Evolutionary conservation across 2,888 invertebrate species (phyloP), one percentile per base, ranked within the genome.

Genomic region (Aphidoletes aphidimyza): DNA sequence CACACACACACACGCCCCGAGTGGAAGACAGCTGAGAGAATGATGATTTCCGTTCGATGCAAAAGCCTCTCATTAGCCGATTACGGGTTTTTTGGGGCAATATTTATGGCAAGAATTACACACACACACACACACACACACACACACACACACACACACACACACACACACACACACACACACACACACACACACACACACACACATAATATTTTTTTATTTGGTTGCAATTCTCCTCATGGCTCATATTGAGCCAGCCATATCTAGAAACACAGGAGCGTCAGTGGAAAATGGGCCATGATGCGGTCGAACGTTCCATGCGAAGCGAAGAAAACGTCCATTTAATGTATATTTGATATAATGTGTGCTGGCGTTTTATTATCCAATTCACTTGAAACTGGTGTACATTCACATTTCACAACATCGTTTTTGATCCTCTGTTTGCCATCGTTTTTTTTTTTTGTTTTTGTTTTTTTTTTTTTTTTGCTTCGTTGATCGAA

Each of bases 311-410:
- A 0, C n/a, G 54, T 54, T 54, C 5, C n/a, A 22, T 22, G 2
- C 22, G 54, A 26, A 26, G 1, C 22, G 26, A 54, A 54, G 26
- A 54, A 54, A 54, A 54, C 22, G 54, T 2, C 54, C 54, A 54
- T 54, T 54, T 54, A 54, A 54, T 54, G 26, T 54, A 54, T 54
- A 54, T 54, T 54, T 54, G 54, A 54, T 54, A 26, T 17, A 54
- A n/a, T 54, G n/a, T 54, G 54, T 22, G 14, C 6, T 54, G 5
- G 19, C 6, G 47, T 47, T 47, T 47, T 47, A 47, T 47, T 47
- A 47, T 47, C 17, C 47, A 47, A 47, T 47, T 47, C 47, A 47
- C 11, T 47, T 39, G 39, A 39, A 19, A 14, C 17, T 19, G 47
- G 47, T 47, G 47, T 47, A 19, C 19, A 47, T 47, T 47, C 17